phyloP scores from a whole-genome alignment of 2,888 invertebrate genomes.

The Spodoptera exigua region DNA sequence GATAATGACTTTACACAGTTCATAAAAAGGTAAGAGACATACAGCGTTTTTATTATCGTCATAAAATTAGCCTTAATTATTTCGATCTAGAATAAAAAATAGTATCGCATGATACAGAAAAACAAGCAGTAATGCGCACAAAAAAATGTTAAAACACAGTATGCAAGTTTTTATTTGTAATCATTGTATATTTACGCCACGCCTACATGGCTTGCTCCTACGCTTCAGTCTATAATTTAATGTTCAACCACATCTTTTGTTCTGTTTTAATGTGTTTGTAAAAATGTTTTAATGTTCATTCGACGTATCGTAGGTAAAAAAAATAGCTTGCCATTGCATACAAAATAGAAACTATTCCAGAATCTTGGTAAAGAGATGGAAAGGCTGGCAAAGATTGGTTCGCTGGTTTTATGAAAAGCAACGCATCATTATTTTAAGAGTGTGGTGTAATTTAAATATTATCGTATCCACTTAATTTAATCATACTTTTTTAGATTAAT shows the following conservation, averaged over 20 bases:
- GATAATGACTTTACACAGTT: too few relatives aligned
- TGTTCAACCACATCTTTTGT: slow-evolving; percentile 61
- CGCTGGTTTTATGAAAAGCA: too few relatives aligned
- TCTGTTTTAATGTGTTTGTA: slow-evolving; percentile 25
- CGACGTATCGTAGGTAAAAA: too few relatives aligned
- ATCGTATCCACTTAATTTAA: too few relatives aligned
- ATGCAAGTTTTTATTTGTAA: slow-evolving; percentile 50
- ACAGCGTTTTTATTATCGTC: background rate
- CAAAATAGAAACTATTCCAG: too few relatives aligned
- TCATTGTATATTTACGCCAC: slow-evolving; percentile 66
- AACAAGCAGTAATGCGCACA: slow-evolving; percentile 22
- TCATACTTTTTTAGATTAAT: too few relatives aligned
- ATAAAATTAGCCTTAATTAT: background rate
- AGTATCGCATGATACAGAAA: background rate
- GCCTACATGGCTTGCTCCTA: slow-evolving; percentile 66
- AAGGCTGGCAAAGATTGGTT: too few relatives aligned
- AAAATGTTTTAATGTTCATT: slow-evolving; percentile 15
- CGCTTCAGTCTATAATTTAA: slow-evolving; percentile 61
- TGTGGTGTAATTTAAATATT: too few relatives aligned
- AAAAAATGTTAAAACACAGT: slow-evolving; percentile 35
- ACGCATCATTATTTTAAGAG: too few relatives aligned
- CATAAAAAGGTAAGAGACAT: too few relatives aligned
- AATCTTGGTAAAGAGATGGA: too few relatives aligned
- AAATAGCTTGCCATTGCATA: too few relatives aligned
- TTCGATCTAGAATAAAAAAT: slow-evolving; percentile 3